Conservation (phyloP, 2,113 vertebrate genomes). For the Carassius auratus region DNA sequence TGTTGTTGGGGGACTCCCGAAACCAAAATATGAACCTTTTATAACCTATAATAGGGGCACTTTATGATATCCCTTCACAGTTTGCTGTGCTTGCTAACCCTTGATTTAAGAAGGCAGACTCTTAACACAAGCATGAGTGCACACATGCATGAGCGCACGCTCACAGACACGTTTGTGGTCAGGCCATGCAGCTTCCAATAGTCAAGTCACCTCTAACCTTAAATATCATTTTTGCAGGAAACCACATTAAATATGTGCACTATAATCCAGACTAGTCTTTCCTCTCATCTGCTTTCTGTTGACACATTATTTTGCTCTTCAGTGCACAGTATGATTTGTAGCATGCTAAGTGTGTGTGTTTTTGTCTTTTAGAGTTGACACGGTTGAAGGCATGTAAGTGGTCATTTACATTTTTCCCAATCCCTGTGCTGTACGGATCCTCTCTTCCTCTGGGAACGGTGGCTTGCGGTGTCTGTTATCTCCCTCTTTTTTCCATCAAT, state of each 20-base stretch:
- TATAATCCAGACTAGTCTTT: neutral
- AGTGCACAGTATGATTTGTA: slow-evolving; percentile 67
- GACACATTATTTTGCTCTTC: slow-evolving; percentile 15
- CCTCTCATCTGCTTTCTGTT: neutral
- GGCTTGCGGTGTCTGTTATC: slow-evolving; percentile 28
- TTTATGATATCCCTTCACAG: neutral
- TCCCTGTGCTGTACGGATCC: slow-evolving; percentile 20
- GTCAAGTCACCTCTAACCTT: slow-evolving; percentile 24
- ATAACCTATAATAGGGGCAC: too few relatives aligned
- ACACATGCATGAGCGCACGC: neutral
- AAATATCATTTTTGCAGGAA: slow-evolving; percentile 29
- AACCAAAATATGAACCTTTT: too few relatives aligned
- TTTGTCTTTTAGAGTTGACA: slow-evolving; percentile 90
- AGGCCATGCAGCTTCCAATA: slow-evolving; percentile 2
- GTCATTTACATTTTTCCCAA: slow-evolving; percentile 68
- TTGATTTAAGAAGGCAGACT: neutral
- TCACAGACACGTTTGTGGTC: slow-evolving; percentile 16
- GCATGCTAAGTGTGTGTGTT: slow-evolving; percentile 86
- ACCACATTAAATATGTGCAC: slow-evolving; percentile 15
- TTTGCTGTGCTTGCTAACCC: slow-evolving; percentile 21
- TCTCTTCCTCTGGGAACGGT: slow-evolving; percentile 46
- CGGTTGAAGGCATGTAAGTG: slow-evolving; percentile 96
- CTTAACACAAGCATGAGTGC: slow-evolving; percentile 12
- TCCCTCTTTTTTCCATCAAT: slow-evolving; percentile 14
- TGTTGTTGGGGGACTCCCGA: too few relatives aligned